These are phyloP conservation scores for Aramus guarauna DNA, from an alignment of 2,113 vertebrate species.

Conservation along the genomic window DNA sequence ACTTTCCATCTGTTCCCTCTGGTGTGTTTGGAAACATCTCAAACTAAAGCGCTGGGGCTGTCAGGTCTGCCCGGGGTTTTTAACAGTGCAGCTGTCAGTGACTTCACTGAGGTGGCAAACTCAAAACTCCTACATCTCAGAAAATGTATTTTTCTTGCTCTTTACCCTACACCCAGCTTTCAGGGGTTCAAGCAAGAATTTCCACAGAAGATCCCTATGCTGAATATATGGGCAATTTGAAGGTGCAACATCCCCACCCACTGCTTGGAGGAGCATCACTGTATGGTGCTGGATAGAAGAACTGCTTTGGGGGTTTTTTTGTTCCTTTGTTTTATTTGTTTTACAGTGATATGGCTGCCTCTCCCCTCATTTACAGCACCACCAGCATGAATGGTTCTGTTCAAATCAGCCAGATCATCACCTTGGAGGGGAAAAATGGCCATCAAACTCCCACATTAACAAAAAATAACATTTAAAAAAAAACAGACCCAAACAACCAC, in stretches of 20 bases:
- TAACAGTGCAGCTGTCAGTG: constrained; percentile 17
- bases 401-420: neutral
- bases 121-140: neutral
- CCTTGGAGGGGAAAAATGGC: neutral
- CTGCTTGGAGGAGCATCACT: neutral
- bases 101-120: neutral
- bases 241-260: neutral
- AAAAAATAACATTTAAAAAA: neutral
- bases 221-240: neutral
- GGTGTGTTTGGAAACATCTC: constrained; percentile 60
- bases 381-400: neutral
- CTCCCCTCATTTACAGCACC: neutral
- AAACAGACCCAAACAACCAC: rapidly evolving
- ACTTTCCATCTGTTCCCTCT: constrained; percentile 70
- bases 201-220: neutral
- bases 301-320: neutral
- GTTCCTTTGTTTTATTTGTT: neutral
- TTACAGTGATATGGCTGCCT: neutral
- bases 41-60: neutral
- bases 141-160: neutral
- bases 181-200: neutral
- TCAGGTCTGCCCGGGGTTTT: neutral
- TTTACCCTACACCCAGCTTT: neutral
- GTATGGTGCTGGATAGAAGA: neutral
- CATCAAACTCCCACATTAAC: neutral